Percentiles rank a stretch among this genome's conserved stretches.
Conservation (phyloP, 2,113 vertebrate genomes). For the Anseranas semipalmata region DNA sequence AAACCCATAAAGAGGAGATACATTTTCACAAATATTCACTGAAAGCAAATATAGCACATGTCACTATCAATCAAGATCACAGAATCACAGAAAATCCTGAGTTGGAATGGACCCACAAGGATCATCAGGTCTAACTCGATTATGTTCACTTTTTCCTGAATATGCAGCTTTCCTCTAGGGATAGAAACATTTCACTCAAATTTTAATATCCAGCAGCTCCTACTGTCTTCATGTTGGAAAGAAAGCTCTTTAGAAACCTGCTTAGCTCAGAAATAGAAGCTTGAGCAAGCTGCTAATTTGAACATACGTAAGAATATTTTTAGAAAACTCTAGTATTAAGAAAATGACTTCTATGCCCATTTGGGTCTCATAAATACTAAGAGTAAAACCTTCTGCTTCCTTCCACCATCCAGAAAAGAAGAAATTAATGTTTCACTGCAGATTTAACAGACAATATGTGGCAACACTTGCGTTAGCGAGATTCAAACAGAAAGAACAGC, state of each 20-base stretch:
- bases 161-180: conserved; percentile 1
- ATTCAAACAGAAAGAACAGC: background rate
- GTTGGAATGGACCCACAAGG: too few species aligned
- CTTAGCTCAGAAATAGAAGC: background rate
- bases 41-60: background rate
- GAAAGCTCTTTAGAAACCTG: background rate
- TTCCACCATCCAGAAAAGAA: background rate
- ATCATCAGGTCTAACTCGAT: too few species aligned
- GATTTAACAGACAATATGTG: conserved; percentile 13
- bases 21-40: background rate
- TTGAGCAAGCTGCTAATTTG: conserved; percentile 11
- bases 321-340: background rate
- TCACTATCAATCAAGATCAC: background rate
- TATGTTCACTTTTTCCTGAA: background rate
- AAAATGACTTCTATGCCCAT: background rate
- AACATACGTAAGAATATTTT: conserved; percentile 16
- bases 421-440: conserved; percentile 8
- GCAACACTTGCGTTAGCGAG: background rate
- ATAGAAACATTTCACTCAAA: background rate
- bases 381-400: background rate
- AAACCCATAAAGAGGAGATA: background rate
- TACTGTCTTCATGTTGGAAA: background rate
- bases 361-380: conserved; percentile 7
- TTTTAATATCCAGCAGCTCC: background rate
- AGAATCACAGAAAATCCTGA: too few species aligned